phyloP scores from a whole-genome alignment of 1,140 invertebrate species.

The Panagrolaimus sp. region DNA sequence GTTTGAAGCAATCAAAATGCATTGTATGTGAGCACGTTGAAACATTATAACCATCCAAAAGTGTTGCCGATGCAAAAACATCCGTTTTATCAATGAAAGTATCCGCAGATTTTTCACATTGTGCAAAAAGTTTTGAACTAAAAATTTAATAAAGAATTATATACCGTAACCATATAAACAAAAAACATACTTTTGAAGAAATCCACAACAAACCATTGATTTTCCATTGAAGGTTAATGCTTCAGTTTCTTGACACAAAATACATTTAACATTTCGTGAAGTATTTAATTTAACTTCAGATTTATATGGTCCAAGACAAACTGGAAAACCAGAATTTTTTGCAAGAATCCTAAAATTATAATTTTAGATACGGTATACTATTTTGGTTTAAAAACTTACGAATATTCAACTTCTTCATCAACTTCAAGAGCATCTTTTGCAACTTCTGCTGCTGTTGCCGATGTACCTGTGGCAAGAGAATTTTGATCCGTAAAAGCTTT shows the following conservation, averaged over 20 bases:
- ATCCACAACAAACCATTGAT: slow-evolving; percentile 79
- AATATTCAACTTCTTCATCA: slow-evolving; percentile 42
- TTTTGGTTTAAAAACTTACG: background rate
- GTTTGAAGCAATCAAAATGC: slow-evolving; percentile 88
- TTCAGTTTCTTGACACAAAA: slow-evolving; percentile 91
- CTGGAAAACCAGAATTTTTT: slow-evolving; percentile 52
- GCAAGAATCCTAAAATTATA: slow-evolving; percentile 21
- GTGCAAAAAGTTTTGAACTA: slow-evolving; percentile 47
- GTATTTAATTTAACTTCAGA: slow-evolving; percentile 25
- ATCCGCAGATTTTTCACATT: slow-evolving; percentile 38
- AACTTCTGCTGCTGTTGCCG: slow-evolving; percentile 10
- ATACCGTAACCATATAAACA: slow-evolving; percentile 29
- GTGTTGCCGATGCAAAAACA: slow-evolving; percentile 68
- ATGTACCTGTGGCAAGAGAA: slow-evolving; percentile 64
- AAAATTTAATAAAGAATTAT: slow-evolving; percentile 22
- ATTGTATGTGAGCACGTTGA: slow-evolving; percentile 94
- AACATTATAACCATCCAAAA: slow-evolving; percentile 75
- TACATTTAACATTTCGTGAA: slow-evolving; percentile 69
- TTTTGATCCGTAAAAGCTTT: slow-evolving; percentile 89
- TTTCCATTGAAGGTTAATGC: slow-evolving; percentile 63
- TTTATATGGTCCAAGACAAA: slow-evolving; percentile 60
- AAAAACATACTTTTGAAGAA: slow-evolving; percentile 71
- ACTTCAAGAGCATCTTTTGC: slow-evolving; percentile 22
- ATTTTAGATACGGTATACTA: background rate
- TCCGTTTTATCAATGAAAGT: slow-evolving; percentile 60